Evolutionary conservation across 1,140 invertebrate species (phyloP), one percentile per base, ranked within the genome.

Genomic region (Drosophila ambigua): DNA sequence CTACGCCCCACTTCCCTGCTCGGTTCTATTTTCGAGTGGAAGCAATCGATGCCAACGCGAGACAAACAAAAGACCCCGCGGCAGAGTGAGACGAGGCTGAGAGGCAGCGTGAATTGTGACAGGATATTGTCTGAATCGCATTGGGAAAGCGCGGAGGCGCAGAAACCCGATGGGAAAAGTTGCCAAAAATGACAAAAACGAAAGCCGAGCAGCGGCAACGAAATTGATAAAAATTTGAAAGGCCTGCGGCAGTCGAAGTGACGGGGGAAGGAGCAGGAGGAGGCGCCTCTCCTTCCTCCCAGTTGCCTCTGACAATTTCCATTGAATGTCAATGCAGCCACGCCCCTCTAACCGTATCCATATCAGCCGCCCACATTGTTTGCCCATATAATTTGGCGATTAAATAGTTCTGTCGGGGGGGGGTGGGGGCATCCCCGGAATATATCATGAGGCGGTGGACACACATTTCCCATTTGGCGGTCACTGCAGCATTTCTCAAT

Each of bases 401-500:
- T 72, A 72, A 72, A 71, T 72, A 62, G 69, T 43, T 57, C 28
- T 41, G 43, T 41, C 44, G 16, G n/a, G 16, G 16, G 0, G 44
- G 31, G 9, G 0, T 35, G 31, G 9, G 35, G 44, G 55, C 43
- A 55, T 55, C 16, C 24, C 50, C 16, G 44, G 24, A 31, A 66
- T 67, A 23, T 54, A 54, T 68, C 62, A 66, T 24, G 41, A 7
- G 43, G 50, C 6, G 6, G n/a, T 2, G 9, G 24, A 20, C 11
- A 45, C 20, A 11, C 41, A 67, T 31, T 44, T 24, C 50, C 23
- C 24, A 45, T 60, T 65, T 23, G 48, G 51, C 15, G 71, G 61
- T 50, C 20, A 26, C 16, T 74, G 72, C 68, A 13, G 46, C 51
- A 48, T n/a, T 7, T 39, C 50, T 68, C 55, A 75, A 76, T 75